Evolutionary conservation across 2,888 invertebrate genomes (phyloP).

Genomic region (Cryptophagus acutangulus): DNA sequence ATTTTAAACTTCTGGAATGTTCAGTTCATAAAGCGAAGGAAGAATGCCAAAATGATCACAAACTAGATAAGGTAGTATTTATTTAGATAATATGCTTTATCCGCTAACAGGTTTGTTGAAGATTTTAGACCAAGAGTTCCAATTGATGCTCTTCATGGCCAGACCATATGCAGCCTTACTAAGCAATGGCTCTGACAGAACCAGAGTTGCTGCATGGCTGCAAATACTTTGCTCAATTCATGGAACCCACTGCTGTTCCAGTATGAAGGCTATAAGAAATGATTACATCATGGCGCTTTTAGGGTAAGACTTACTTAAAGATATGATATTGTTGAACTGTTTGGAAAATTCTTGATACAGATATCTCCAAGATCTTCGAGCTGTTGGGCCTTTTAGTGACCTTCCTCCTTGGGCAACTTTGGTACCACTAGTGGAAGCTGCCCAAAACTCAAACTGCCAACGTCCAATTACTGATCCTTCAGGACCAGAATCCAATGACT

Average conservation of each 20-base stretch:
- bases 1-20: conserved; percentile 40
- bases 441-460: conserved; percentile 43
- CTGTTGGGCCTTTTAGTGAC: conserved; percentile 50
- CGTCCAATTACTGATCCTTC: conserved; percentile 50
- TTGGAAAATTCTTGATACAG: conserved; percentile 24
- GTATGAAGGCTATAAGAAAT: conserved; percentile 53
- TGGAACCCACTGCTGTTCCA: conserved; percentile 47
- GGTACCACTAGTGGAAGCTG: conserved; percentile 44
- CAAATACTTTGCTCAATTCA: conserved; percentile 50
- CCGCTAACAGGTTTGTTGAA: conserved; percentile 18
- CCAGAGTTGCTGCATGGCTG: conserved; percentile 50
- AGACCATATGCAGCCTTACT: conserved; percentile 49
- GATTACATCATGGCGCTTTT: conserved; percentile 53
- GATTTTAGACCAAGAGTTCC: conserved; percentile 50
- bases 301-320: conserved; percentile 41
- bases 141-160: conserved; percentile 48
- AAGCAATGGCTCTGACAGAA: conserved; percentile 44
- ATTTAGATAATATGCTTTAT: neutral
- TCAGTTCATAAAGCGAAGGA: conserved; percentile 33
- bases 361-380: conserved; percentile 47
- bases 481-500: conserved; percentile 48
- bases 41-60: conserved; percentile 41
- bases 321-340: neutral
- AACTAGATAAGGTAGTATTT: conserved; percentile 34
- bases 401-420: conserved; percentile 47